These are phyloP conservation scores for Neoitamus cyanurus DNA, from an alignment of 2,888 invertebrate genomes.

Conservation along the genomic window DNA sequence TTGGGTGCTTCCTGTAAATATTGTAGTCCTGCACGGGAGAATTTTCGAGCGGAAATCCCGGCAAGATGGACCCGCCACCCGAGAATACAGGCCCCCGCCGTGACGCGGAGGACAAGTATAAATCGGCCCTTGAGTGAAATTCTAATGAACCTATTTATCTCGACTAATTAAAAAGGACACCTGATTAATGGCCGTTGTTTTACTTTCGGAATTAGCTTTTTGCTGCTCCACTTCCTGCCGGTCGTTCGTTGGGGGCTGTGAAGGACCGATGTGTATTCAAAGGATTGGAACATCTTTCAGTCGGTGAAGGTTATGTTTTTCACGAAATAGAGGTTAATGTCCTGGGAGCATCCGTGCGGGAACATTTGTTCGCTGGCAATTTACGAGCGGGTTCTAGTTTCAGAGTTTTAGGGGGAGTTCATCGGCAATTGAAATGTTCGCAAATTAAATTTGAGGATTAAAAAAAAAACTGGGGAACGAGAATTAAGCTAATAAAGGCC, in stretches of 20 bases:
- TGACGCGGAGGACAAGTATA: conserved; percentile 28
- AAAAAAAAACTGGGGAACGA: too few relatives aligned
- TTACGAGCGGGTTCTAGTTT: neutral
- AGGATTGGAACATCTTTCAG: conserved; percentile 21
- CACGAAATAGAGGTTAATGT: neutral
- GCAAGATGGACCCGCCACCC: neutral
- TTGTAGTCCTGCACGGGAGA: neutral
- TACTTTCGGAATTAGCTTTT: conserved; percentile 31
- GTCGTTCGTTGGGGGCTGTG: neutral
- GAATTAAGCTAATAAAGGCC: too few relatives aligned
- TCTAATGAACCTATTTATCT: conserved; percentile 46
- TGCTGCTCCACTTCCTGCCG: neutral
- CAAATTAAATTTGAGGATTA: neutral
- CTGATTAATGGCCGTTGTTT: conserved; percentile 37
- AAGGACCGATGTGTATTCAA: neutral
- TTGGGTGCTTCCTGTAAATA: neutral
- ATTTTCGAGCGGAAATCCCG: neutral
- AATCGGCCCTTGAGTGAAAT: conserved; percentile 35
- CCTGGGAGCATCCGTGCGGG: neutral
- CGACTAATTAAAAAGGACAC: conserved; percentile 45
- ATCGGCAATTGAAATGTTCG: neutral
- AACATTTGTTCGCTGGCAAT: neutral
- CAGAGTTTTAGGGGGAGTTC: neutral
- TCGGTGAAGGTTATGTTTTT: conserved; percentile 9
- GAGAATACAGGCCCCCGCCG: neutral